Evolutionary conservation across 2,888 invertebrate genomes (phyloP), one percentile per base, ranked within the genome.

Genomic region (Steinernema scapterisci): DNA sequence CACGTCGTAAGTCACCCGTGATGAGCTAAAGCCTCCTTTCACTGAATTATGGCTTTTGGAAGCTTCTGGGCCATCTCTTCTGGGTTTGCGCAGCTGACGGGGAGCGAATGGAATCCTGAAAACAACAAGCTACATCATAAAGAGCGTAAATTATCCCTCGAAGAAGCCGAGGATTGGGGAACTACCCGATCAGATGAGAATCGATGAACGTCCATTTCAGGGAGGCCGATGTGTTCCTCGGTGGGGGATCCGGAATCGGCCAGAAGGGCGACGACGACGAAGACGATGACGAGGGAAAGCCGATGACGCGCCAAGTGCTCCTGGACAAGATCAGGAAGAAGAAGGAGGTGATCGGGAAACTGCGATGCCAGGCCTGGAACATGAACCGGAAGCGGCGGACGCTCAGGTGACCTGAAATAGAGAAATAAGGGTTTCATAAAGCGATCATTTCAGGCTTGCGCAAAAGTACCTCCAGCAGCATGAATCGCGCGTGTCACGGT

Each of bases 331-430:
- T 89, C 38, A 81, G 87, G 6, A 81, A 88, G 73, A 89, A 89
- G 80, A 88, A 89, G 76, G 89, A 89, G 73, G 86, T 89, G 44
- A 88, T 89, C 48, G 86, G 86, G 52, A 88, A 86, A 74, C 75
- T 89, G 27, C 81, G 88, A 48, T 83, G 79, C 52, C 88, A 81
- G 71, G 76, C 81, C 31, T 88, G 89, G 89, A 83, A 81, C 52
- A 88, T 89, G 87, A 81, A 83, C 38, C 82, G 88, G 71, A 89
- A 89, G 78, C 77, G 89, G 38, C 78, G 87, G 48, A 87, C 88
- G 23, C 75, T 86, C 46, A 82, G 83, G 83, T 83, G 21, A n/a
- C 72, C 19, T 51, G 31, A 31, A 13, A 76, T 16, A 25, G 38
- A 3, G 38, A 38, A 38, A 38, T 38, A 11, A 16, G 21, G 16